Evolutionary conservation across 2,888 invertebrate genomes (phyloP).

Genomic region (Melinopterus prodromus): DNA sequence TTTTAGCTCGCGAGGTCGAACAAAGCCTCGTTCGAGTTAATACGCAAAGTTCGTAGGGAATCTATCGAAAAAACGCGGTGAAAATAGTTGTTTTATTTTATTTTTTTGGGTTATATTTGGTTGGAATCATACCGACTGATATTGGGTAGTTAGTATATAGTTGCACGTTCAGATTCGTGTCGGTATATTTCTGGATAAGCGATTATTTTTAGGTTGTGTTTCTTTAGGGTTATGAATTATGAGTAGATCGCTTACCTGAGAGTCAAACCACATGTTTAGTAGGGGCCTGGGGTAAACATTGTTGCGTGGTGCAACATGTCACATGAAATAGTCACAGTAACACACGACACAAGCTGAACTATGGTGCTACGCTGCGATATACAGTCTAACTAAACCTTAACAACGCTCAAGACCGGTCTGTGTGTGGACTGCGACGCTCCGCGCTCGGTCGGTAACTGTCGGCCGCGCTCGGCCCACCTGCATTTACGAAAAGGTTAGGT

Average conservation of each 20-base stretch:
- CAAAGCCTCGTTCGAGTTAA: not conserved
- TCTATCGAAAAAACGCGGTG: not conserved
- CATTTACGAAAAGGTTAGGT: conserved; percentile 62
- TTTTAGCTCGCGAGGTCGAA: not conserved
- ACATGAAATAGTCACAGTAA: conserved; percentile 49
- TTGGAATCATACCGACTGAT: not conserved
- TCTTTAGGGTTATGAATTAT: conserved; percentile 16
- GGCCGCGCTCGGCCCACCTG: conserved; percentile 64
- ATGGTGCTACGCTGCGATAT: conserved; percentile 52
- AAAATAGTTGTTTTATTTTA: too few relatives aligned
- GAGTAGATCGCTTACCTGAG: conserved; percentile 55
- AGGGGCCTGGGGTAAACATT: conserved; percentile 56
- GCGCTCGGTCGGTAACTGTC: conserved; percentile 56
- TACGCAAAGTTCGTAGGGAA: too few relatives aligned
- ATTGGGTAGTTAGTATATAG: not conserved
- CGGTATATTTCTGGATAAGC: not conserved
- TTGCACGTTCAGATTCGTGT: conserved; percentile 6
- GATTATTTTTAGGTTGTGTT: conserved; percentile 27
- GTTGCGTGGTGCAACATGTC: conserved; percentile 60
- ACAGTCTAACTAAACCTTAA: conserved; percentile 53
- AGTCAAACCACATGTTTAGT: conserved; percentile 62
- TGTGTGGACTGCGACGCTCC: conserved; percentile 42
- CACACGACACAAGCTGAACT: conserved; percentile 51
- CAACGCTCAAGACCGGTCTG: conserved; percentile 58
- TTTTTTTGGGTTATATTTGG: not conserved